A percentile compares a stretch with the other conserved stretches of the same genome.
Evolutionary conservation across 2,797 vertebrate species (phyloP).

Genomic region (Poecilia wingei): DNA sequence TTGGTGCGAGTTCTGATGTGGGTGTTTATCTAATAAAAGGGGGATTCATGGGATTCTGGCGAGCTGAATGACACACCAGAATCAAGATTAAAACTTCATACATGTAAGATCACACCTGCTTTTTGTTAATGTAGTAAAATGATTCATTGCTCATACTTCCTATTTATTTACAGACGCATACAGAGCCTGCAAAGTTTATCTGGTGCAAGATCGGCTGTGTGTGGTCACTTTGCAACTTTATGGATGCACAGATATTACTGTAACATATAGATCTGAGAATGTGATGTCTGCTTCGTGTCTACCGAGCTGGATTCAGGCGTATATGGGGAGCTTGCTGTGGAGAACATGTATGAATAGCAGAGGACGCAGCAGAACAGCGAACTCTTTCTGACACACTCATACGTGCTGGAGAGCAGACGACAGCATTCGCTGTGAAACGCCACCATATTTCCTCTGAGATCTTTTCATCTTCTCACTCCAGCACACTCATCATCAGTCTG

Average conservation of each 20-base stretch:
- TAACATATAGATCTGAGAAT: slow-evolving; percentile 8
- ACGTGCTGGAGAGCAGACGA: slow-evolving; percentile 31
- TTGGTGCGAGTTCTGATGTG: slow-evolving; percentile 64
- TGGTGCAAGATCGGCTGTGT: neutral
- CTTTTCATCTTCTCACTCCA: slow-evolving; percentile 61
- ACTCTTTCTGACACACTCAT: slow-evolving; percentile 12
- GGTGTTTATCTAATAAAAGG: slow-evolving; percentile 73
- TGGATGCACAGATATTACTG: slow-evolving; percentile 4
- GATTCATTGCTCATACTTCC: neutral
- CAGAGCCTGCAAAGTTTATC: neutral
- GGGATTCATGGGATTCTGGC: slow-evolving; percentile 55
- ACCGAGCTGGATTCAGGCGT: slow-evolving; percentile 33
- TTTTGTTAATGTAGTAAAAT: neutral
- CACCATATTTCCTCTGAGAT: slow-evolving; percentile 63
- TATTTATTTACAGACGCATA: neutral
- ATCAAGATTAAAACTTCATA: slow-evolving; percentile 6
- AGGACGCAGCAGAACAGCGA: slow-evolving; percentile 32
- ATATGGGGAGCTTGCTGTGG: slow-evolving; percentile 35
- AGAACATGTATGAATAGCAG: slow-evolving; percentile 43
- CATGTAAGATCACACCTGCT: neutral
- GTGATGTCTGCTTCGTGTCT: slow-evolving; percentile 22
- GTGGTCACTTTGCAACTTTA: neutral
- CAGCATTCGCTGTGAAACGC: slow-evolving; percentile 30
- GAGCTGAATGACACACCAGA: slow-evolving; percentile 10
- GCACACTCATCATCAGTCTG: slow-evolving; percentile 54